A percentile compares a stretch with the other conserved stretches of the same genome.
Conservation (phyloP, 2,888 invertebrate species). For the Eurytoma adleriae region DNA sequence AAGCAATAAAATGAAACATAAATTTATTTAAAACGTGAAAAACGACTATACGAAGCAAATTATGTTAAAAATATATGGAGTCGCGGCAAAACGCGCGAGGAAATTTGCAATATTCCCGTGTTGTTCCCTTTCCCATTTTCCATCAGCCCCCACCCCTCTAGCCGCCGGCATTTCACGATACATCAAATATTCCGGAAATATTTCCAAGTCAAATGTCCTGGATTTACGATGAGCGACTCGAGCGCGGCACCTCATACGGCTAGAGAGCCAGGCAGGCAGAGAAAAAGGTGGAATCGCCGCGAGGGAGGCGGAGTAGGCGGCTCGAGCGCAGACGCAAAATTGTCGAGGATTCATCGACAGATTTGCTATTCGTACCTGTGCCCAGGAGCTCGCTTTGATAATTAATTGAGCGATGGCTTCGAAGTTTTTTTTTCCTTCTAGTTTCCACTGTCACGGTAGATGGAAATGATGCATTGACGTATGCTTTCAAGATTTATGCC, state of each 20-base stretch:
- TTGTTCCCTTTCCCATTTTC: background rate
- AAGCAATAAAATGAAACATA: background rate
- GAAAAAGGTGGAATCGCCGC: background rate
- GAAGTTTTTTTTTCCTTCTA: background rate
- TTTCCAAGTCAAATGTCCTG: slow-evolving; percentile 51
- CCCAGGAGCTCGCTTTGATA: background rate
- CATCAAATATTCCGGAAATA: slow-evolving; percentile 52
- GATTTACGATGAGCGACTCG: slow-evolving; percentile 37
- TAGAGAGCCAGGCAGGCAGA: background rate
- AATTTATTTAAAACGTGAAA: background rate
- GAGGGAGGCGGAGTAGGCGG: slow-evolving; percentile 30
- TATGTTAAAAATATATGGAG: slow-evolving; percentile 17
- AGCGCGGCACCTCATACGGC: slow-evolving; percentile 19
- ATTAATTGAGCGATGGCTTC: background rate
- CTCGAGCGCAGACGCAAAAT: background rate
- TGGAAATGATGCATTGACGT: no score
- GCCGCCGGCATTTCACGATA: slow-evolving; percentile 28
- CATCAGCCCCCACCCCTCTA: background rate
- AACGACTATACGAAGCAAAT: background rate
- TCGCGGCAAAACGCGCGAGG: background rate
- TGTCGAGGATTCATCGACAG: background rate
- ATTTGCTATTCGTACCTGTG: no score
- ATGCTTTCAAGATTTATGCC: no score
- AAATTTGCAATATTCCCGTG: slow-evolving; percentile 34
- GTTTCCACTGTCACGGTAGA: background rate